Evolutionary conservation across 2,113 vertebrate genomes (phyloP), one percentile per base, ranked within the genome.

Genomic region (Pionites leucogaster): DNA sequence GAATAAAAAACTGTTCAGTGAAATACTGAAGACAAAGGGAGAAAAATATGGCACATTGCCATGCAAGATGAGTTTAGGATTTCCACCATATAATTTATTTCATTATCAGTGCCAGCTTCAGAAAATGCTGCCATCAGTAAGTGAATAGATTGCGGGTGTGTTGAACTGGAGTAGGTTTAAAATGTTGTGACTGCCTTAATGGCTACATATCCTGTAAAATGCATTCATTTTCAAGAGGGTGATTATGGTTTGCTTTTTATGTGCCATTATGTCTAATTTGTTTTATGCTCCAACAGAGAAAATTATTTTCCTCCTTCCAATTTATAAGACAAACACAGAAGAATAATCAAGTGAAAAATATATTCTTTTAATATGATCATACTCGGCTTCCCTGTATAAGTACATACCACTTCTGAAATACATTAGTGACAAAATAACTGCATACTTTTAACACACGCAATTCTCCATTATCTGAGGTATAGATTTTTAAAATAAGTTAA

Each of bases 251-350:
- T 97, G 90, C 92, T 85, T 96, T 97, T 98, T 97, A 97, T 96
- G 80, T 96, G 94, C 69, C 91, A 98, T 97, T 98, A 97, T 93
- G 96, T 96, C 95, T 97, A 98, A 98, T 98, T 97, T 97, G 95
- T 90, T 98, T 97, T 96, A 97, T 97, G 94, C 75, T 97, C 64
- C 91, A 97, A 92, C 90, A 97, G 95, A 95, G 95, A 97, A 98
- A 98, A 98, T 97, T 91, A 97, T 97, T 98, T 97, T 93, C 86
- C 78, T 97, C 47, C 84, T 89, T 97, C 82, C 86, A 96, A 95
- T 97, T 97, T 96, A 93, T 95, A 94, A 91, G 94, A 97, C 95
- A 98, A 98, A 95, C 65, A 96, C 42, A 95, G 93, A 97, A 94
- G 81, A 97, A 97, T 97, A 97, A 88, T 97, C 87, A 96, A 95